Conservation (phyloP, 92 coral and sea anemone genomes). For the Actinernus sp. region DNA sequence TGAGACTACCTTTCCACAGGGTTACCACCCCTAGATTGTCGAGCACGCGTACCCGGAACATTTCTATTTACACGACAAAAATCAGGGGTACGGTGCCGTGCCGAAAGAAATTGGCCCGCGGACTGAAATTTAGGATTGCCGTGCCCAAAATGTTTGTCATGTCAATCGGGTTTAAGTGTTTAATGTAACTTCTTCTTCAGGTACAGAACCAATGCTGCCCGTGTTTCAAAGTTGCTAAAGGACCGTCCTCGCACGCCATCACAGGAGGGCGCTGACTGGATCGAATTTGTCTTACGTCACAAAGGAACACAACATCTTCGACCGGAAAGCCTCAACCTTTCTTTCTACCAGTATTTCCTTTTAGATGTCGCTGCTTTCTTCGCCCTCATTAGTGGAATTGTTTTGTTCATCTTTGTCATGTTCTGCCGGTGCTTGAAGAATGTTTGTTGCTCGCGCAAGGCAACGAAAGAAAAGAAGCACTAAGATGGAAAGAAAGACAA, state of each 20-base stretch:
- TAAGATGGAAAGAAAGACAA: no score
- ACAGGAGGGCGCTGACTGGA: slow-evolving; percentile 43
- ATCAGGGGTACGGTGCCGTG: no score
- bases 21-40: no score
- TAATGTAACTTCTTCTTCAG: no score
- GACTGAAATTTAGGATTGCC: no score
- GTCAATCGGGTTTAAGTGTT: no score
- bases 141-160: no score
- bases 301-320: slow-evolving; percentile 23
- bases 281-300: slow-evolving; percentile 22
- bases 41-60: no score
- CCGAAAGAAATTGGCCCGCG: no score
- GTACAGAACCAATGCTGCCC: slow-evolving; percentile 18
- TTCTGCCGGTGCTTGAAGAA: slow-evolving; percentile 2
- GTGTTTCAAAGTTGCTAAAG: slow-evolving; percentile 5
- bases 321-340: slow-evolving; percentile 7
- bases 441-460: not conserved
- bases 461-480: slow-evolving; percentile 1
- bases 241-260: slow-evolving; percentile 17
- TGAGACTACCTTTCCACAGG: no score
- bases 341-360: slow-evolving; percentile 34
- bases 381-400: not conserved
- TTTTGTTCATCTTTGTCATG: slow-evolving; percentile 3
- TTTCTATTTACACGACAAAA: no score
- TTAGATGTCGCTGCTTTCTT: slow-evolving; percentile 14